Evolutionary conservation across 2,888 invertebrate species (phyloP), one percentile per base, ranked within the genome.

Genomic region (Muschampia plurimacula): DNA sequence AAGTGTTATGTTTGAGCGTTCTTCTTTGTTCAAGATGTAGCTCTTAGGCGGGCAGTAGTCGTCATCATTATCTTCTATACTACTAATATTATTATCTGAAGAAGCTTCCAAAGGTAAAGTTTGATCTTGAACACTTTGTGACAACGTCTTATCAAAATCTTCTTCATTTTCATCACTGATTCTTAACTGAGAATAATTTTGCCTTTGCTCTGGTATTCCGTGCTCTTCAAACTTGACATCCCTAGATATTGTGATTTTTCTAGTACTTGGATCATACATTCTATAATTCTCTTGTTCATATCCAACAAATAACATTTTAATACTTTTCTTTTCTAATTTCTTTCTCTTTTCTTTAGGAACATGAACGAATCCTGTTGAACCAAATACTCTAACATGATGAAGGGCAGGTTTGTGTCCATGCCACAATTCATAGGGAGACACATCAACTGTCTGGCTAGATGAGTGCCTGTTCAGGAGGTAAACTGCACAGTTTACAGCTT

Each of bases 401-500:
- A 69, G 63, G 2, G 41, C 9, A 0, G 74, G 73, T 57, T 75
- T 77, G 0, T 76, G 67, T 3, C 77, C 77, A 64, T 69, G 76
- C 78, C 79, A 81, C 9, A 81, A 22, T 71, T 83, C 80, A 72
- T 76, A 77, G 8, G 81, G 79, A 28, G 77, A 78, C 57, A 73
- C 73, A 9, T 74, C 74, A 4, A 73, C 55, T 36, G 75, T 70
- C 22, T 76, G 69, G 39, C 69, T 78, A 7, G 76, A 75, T 22
- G 80, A 80, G 7, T 79, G 82, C 49, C 81, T 73, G 67, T 84
- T 85, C 7, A 85, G 71, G 36, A 83, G 74, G 67, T 78, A 83
- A 12, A 78, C 79, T 28, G 81, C 82, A 13, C 79, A 80, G n/a
- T 80, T 77, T 0, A 84, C 77, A 5, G 84, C 86, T 72, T 86